phyloP scores from a whole-genome alignment of 2,797 vertebrate species.

The Chelon labrosus region DNA sequence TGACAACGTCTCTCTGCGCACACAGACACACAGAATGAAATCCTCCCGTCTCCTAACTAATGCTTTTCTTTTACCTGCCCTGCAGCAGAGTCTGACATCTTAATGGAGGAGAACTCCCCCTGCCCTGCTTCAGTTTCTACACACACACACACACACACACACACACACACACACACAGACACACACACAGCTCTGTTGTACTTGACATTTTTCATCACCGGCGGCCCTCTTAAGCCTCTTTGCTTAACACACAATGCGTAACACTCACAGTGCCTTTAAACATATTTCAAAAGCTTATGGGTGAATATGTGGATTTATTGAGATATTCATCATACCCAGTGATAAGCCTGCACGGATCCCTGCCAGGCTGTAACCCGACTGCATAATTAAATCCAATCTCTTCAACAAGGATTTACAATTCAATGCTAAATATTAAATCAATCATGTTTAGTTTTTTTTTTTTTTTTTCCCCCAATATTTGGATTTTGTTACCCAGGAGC shows the following conservation, averaged over 20 bases:
- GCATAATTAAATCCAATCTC: neutral
- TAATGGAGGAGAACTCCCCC: constrained; percentile 30
- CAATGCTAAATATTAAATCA: too few species aligned
- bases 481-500: too few species aligned
- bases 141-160: neutral
- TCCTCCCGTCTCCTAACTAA: constrained; percentile 29
- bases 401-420: too few species aligned
- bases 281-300: neutral
- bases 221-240: constrained; percentile 5
- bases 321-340: too few species aligned
- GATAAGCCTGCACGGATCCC: too few species aligned
- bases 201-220: constrained; percentile 27
- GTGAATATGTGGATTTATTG: neutral
- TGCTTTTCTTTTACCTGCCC: constrained; percentile 51
- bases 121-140: neutral
- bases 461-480: too few species aligned
- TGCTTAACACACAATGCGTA: constrained; percentile 4
- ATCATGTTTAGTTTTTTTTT: too few species aligned
- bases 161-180: constrained; percentile 10
- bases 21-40: constrained; percentile 16
- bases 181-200: constrained; percentile 9
- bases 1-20: constrained; percentile 28
- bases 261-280: constrained; percentile 9
- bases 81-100: constrained; percentile 37
- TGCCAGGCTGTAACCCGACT: neutral